Base-by-base conservation (phyloP, 2,113 vertebrate species). In the Odocoileus hemionus region DNA sequence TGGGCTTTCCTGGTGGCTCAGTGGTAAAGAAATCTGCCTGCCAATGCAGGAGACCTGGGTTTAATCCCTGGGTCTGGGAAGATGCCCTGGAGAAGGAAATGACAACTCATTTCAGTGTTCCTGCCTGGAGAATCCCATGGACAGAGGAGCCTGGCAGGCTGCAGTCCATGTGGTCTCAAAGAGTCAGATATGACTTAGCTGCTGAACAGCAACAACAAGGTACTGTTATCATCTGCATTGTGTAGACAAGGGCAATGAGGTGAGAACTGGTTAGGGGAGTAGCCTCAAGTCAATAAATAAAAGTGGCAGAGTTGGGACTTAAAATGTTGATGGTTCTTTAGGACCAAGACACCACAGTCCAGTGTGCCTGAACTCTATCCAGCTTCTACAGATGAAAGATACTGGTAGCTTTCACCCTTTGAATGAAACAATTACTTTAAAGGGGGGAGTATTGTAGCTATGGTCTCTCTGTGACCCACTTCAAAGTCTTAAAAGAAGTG, bases 401-500 rank as follows among this genome's bases (percentile, higher is more conserved):
- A 45, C 78, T 54, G 19, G 54, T 23, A 88, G 76, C 6, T 55
- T 95, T 61, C 13, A n/a, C 9, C 5, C 36, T 60, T 94, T 76
- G 50, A 76, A 79, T n/a, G 57, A 30, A 11, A 43, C 26, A 43
- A 6, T 78, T 55, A 33, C 26, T 93, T 89, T 91, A 55, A 86
- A 92, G n/a, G 50, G 39, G 5, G 5, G n/a, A 60, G 5, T 36
- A 23, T 76, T 23, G 15, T 19, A 50, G 47, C 12, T 50, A 17
- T 80, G 33, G 13, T 61, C 50, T 64, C n/a, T 70, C n/a, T 79
- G 7, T 91, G 74, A 95, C 57, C 23, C 19, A 95, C 25, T 91
- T 82, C 28, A 12, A 58, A 91, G 25, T 79, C 92, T 50, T 58
- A 6, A 84, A 94, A 57, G 47, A 79, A 80, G 16, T 54, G 43